Percentiles rank a stretch among this genome's conserved stretches.
phyloP scores from a whole-genome alignment of 2,113 vertebrate genomes.

The Gila orcuttii region DNA sequence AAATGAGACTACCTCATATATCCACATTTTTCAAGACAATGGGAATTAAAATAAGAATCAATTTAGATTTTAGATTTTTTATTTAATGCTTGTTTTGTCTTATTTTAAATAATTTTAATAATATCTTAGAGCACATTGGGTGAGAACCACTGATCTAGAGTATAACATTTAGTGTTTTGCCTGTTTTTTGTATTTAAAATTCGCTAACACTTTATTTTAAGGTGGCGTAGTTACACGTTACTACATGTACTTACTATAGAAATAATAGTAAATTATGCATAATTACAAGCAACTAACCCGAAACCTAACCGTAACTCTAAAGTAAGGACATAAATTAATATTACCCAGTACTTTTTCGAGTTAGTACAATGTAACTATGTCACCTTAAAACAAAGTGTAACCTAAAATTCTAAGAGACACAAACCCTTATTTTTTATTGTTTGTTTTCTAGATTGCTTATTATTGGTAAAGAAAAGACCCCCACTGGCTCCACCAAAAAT shows the following conservation, averaged over 20 bases:
- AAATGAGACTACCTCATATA: background rate
- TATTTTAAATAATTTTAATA: background rate
- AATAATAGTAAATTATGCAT: too few relatives aligned
- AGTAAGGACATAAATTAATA: too few relatives aligned
- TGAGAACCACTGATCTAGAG: background rate
- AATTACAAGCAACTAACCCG: too few relatives aligned
- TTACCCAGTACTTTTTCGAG: too few relatives aligned
- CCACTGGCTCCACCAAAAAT: slow-evolving; percentile 85
- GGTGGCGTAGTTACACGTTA: too few relatives aligned
- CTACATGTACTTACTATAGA: too few relatives aligned
- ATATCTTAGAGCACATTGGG: background rate
- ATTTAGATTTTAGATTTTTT: too few relatives aligned
- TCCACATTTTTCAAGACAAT: background rate
- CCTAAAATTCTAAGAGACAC: too few relatives aligned
- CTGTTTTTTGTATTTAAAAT: background rate
- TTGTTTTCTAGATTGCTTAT: slow-evolving; percentile 80
- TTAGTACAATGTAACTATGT: too few relatives aligned
- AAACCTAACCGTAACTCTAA: too few relatives aligned
- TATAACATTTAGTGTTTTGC: background rate
- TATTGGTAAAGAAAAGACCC: slow-evolving; percentile 88
- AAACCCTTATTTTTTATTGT: background rate
- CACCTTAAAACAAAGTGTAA: too few relatives aligned
- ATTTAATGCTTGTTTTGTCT: background rate
- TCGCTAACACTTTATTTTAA: too few relatives aligned
- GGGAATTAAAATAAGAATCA: background rate